Evolutionary conservation across 2,888 invertebrate species (phyloP), one percentile per base, ranked within the genome.

Genomic region (Trilocha varians): DNA sequence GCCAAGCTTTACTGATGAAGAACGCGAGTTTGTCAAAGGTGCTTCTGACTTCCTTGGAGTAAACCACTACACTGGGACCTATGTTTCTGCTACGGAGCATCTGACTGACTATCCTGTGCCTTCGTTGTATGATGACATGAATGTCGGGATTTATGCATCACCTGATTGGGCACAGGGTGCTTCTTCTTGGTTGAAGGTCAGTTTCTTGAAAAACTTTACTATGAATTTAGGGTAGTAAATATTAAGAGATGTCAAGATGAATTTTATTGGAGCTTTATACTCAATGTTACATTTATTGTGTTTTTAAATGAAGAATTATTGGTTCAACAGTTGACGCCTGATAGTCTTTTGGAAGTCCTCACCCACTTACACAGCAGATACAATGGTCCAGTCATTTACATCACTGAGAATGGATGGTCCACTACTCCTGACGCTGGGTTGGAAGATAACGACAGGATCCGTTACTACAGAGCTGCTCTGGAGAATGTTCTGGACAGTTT

Each of bases 391-490:
- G 55, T 77, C 25, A 76, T 91, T 48, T 87, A 87, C 48, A 73
- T 91, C 25, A 88, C 88, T 0, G 91, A 91, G 57, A 91, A 89
- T 45, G 91, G 90, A 5, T 86, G 79, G 72, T 82, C 87, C 5
- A 82, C 80, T 13, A 2, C 33, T 0, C 55, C 62, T 1, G 54
- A 52, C 0, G 42, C 44, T 2, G 70, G 65, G 11, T 52, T 85
- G 2, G 55, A 73, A 1, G 90, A 90, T 56, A 62, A 71, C 1
- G 75, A 73, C 17, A 70, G 88, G 44, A 63, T 87, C 11, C 43
- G 55, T 0, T 87, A 84, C 60, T 70, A 80, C 41, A 65, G 83
- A 44, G 65, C 68, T 0, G 78, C 87, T 6, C 55, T 88, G 41
- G 69, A 76, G 35, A 78, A 74, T 43, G 60, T 79, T 1, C 50